phyloP scores from a whole-genome alignment of 2,797 vertebrate genomes.

The Mormyrus hasselquistii region DNA sequence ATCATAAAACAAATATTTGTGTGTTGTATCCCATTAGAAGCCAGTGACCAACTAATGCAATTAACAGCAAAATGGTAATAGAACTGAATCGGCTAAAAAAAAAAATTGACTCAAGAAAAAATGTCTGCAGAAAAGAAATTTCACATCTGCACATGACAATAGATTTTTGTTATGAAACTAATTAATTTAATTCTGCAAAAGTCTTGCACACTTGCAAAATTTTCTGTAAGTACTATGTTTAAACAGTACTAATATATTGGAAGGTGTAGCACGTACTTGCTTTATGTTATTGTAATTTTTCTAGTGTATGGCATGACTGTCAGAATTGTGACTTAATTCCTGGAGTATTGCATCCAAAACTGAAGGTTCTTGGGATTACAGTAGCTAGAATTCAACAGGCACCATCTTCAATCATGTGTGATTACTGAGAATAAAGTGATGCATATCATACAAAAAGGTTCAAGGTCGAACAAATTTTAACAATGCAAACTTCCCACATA shows the following conservation, averaged over 20 bases:
- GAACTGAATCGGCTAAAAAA: no score
- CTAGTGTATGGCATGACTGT: neutral
- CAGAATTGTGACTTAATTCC: neutral
- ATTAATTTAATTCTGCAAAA: neutral
- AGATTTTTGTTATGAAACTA: neutral
- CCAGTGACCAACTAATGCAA: no score
- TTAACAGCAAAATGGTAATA: no score
- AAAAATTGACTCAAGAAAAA: no score
- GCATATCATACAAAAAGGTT: neutral
- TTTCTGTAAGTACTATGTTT: neutral
- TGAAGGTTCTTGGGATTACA: neutral
- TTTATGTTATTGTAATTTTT: neutral
- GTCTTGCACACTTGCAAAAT: neutral
- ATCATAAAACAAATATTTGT: neutral
- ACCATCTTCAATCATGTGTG: neutral
- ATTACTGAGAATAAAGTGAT: no score
- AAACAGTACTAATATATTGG: neutral
- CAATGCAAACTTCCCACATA: neutral
- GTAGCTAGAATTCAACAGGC: neutral
- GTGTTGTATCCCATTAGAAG: neutral
- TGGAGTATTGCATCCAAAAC: neutral
- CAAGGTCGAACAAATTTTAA: neutral
- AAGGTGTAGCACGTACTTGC: neutral
- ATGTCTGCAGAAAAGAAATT: no score
- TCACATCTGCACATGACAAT: neutral